These are phyloP conservation scores for Gallinago paraguaiae DNA, from an alignment of 2,113 vertebrate genomes.

Conservation along the genomic window DNA sequence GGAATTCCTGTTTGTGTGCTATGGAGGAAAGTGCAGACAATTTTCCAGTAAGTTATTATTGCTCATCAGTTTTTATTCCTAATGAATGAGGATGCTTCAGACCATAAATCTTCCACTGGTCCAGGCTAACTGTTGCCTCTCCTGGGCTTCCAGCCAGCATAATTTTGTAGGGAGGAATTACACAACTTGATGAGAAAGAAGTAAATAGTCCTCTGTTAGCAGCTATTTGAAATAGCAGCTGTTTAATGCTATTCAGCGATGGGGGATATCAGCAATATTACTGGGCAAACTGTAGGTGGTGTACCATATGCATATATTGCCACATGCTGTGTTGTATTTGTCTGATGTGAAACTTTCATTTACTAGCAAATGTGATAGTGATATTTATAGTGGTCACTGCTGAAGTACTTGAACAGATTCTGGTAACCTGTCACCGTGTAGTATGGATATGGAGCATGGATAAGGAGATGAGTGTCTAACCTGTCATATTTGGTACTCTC, in stretches of 20 bases:
- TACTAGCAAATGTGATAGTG: neutral
- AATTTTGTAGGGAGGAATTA: constrained; percentile 44
- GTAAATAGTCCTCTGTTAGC: constrained; percentile 46
- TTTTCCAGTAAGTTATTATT: constrained; percentile 50
- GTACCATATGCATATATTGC: neutral
- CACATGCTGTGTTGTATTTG: neutral
- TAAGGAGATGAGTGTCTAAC: neutral
- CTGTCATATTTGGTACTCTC: neutral
- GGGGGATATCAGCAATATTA: constrained; percentile 5
- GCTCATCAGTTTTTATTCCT: constrained; percentile 44
- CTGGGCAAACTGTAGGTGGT: constrained; percentile 1
- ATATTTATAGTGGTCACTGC: neutral
- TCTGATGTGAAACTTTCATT: neutral
- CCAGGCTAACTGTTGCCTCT: constrained; percentile 25
- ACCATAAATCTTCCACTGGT: constrained; percentile 41
- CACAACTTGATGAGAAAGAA: constrained; percentile 45
- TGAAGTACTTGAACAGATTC: neutral
- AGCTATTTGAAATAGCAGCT: constrained; percentile 51
- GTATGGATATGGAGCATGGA: neutral
- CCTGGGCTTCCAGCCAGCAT: constrained; percentile 40
- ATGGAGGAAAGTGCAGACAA: neutral
- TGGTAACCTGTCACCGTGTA: neutral
- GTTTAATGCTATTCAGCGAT: neutral
- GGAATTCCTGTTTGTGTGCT: constrained; percentile 29
- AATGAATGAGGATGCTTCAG: constrained; percentile 12